phyloP scores from a whole-genome alignment of 2,888 invertebrate species.

The Ypsolopha sequella region DNA sequence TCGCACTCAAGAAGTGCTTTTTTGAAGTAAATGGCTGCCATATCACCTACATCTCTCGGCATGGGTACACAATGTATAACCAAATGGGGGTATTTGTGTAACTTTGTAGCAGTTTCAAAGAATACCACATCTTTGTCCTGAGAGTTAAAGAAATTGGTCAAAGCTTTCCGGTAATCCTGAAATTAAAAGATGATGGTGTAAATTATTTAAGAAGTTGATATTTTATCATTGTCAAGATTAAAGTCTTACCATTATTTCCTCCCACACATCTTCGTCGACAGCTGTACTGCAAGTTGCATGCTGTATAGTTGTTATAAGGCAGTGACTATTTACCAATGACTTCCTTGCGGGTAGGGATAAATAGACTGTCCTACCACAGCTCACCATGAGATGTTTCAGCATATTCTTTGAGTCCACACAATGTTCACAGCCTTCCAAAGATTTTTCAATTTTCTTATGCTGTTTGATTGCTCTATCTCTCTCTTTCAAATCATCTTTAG shows the following conservation, averaged over 20 bases:
- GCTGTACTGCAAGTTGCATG: slow-evolving; percentile 85
- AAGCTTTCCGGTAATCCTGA: slow-evolving; percentile 79
- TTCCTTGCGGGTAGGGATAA: slow-evolving; percentile 83
- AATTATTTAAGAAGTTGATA: background rate
- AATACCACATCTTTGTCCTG: slow-evolving; percentile 87
- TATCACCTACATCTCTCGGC: slow-evolving; percentile 84
- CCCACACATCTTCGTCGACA: slow-evolving; percentile 95
- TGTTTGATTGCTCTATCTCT: slow-evolving; percentile 78
- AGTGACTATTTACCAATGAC: slow-evolving; percentile 89
- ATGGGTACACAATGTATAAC: slow-evolving; percentile 91
- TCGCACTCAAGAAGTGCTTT: slow-evolving; percentile 97
- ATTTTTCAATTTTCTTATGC: slow-evolving; percentile 76
- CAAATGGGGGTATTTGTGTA: slow-evolving; percentile 86
- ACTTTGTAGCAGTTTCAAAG: slow-evolving; percentile 86
- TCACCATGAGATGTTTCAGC: slow-evolving; percentile 87
- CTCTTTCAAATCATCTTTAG: slow-evolving; percentile 73
- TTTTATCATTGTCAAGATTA: background rate
- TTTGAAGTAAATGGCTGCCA: slow-evolving; percentile 97
- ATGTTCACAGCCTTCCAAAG: slow-evolving; percentile 83
- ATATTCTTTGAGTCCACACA: slow-evolving; percentile 87
- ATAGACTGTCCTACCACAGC: slow-evolving; percentile 86
- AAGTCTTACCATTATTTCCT: slow-evolving; percentile 79
- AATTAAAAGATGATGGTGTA: too few species aligned
- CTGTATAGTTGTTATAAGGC: slow-evolving; percentile 85
- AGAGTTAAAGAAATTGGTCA: slow-evolving; percentile 82